Conservation (phyloP, 2,797 vertebrate species). For the Characodon lateralis region DNA sequence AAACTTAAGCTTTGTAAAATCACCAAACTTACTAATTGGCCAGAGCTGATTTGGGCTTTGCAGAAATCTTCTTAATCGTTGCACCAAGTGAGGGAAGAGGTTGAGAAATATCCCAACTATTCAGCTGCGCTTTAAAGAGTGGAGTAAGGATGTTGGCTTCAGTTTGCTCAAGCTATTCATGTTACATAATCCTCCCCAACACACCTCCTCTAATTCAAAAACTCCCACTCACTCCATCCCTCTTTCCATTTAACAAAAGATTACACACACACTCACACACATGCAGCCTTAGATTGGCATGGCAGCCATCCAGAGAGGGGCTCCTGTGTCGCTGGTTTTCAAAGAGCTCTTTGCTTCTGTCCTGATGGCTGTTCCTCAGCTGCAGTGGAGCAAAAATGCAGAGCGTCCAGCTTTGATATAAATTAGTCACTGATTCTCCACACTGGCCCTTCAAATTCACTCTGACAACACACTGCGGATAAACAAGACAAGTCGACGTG, state of each 20-base stretch:
- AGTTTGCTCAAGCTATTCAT: slow-evolving; percentile 56
- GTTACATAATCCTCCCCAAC: slow-evolving; percentile 66
- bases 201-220: background rate
- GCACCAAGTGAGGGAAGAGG: slow-evolving; percentile 40
- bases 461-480: background rate
- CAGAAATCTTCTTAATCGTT: slow-evolving; percentile 41
- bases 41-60: slow-evolving; percentile 13
- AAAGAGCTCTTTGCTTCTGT: slow-evolving; percentile 71
- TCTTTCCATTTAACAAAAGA: slow-evolving; percentile 69
- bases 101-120: slow-evolving; percentile 56
- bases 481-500: background rate
- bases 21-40: slow-evolving; percentile 15
- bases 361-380: slow-evolving; percentile 64
- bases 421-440: slow-evolving; percentile 65
- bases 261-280: slow-evolving; percentile 39
- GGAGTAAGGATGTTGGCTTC: slow-evolving; percentile 69
- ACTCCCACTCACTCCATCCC: slow-evolving; percentile 5
- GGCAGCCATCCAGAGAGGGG: slow-evolving; percentile 72
- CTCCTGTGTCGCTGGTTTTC: slow-evolving; percentile 69
- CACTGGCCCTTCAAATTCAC: slow-evolving; percentile 17
- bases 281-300: slow-evolving; percentile 50
- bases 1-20: slow-evolving; percentile 7
- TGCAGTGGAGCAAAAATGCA: slow-evolving; percentile 61
- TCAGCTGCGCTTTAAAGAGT: slow-evolving; percentile 38
- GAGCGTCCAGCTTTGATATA: slow-evolving; percentile 65